Percentiles rank a stretch among this genome's conserved stretches.
These are phyloP conservation scores for Drosophila sp. DNA, from an alignment of 1,140 invertebrate species.

Conservation along the genomic window DNA sequence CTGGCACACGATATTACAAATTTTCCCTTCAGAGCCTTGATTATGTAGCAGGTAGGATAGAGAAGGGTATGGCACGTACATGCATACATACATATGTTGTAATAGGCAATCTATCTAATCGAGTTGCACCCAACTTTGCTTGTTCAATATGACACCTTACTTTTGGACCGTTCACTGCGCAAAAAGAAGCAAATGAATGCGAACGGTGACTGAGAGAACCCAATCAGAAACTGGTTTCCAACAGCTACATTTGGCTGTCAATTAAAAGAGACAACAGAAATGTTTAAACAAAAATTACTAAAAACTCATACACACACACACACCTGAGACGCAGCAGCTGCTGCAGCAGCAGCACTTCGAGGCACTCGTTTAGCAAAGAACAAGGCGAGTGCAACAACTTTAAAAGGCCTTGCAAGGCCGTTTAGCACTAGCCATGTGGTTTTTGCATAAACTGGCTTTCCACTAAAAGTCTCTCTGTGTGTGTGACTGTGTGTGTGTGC, in stretches of 20 bases:
- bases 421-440: constrained; percentile 48
- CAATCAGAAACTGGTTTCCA: constrained; percentile 54
- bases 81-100: constrained; percentile 53
- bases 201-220: constrained; percentile 21
- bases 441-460: constrained; percentile 50
- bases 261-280: constrained; percentile 57
- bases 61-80: constrained; percentile 2
- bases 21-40: constrained; percentile 3
- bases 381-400: constrained; percentile 71
- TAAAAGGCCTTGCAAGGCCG: constrained; percentile 81
- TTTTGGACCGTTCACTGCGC: constrained; percentile 48
- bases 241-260: constrained; percentile 65
- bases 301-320: constrained; percentile 42
- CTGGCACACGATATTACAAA: constrained; percentile 60
- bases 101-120: constrained; percentile 66
- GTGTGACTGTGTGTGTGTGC: constrained; percentile 31
- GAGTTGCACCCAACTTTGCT: constrained; percentile 36
- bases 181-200: constrained; percentile 66
- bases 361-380: constrained; percentile 17
- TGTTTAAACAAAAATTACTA: constrained; percentile 33
- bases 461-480: constrained; percentile 5
- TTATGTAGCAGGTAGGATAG: constrained; percentile 49
- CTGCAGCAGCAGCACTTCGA: constrained; percentile 10
- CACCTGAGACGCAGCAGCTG: constrained; percentile 32
- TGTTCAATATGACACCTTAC: constrained; percentile 64